These are phyloP conservation scores for Iselma pallidipennis DNA, from an alignment of 2,888 invertebrate genomes.

Conservation along the genomic window DNA sequence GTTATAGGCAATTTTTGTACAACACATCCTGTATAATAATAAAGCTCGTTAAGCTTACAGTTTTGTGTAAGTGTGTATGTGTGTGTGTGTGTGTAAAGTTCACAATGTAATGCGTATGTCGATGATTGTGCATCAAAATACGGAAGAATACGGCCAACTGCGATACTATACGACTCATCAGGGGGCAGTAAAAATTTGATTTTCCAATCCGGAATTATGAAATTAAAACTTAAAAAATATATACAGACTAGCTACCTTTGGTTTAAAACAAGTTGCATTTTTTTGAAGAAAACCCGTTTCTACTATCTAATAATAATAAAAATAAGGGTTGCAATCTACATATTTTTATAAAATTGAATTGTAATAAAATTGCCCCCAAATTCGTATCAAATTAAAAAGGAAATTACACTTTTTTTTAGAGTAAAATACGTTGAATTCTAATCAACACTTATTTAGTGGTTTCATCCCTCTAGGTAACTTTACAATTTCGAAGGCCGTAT, in stretches of 20 bases:
- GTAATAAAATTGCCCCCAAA: not conserved
- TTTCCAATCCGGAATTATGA: not conserved
- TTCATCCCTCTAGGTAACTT: slow-evolving; percentile 22
- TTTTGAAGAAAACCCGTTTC: too few species aligned
- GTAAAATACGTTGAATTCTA: not conserved
- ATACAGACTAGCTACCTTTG: too few species aligned
- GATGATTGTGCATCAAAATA: slow-evolving; percentile 9
- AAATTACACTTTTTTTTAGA: not conserved
- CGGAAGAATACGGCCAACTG: not conserved
- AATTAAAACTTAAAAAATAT: too few species aligned
- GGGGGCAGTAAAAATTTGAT: not conserved
- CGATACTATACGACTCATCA: not conserved
- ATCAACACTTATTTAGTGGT: not conserved
- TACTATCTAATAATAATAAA: too few species aligned
- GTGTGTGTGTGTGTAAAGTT: not conserved
- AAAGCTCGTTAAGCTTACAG: too few species aligned
- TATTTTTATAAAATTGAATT: too few species aligned
- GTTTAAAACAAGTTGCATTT: too few species aligned
- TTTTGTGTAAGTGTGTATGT: not conserved
- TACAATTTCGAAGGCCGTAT: slow-evolving; percentile 14
- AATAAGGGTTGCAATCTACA: too few species aligned
- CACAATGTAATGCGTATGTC: slow-evolving; percentile 23
- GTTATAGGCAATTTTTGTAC: too few species aligned
- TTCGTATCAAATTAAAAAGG: not conserved
- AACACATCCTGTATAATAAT: too few species aligned